Evolutionary conservation across 2,888 invertebrate species (phyloP).

Genomic region (Xylota segnis): DNA sequence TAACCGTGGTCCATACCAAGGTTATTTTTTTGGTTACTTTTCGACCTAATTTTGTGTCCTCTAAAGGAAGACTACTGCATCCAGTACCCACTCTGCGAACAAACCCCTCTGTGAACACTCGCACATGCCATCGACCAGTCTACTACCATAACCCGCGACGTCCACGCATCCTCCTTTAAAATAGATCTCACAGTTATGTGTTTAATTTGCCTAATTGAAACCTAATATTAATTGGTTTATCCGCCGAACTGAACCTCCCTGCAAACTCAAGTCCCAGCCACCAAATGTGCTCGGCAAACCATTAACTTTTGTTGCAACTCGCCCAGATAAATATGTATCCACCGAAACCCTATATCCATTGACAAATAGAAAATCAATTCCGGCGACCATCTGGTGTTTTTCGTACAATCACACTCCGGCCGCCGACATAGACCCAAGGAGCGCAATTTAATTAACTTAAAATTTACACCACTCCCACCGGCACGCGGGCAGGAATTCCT

Average conservation of each 20-base stretch:
- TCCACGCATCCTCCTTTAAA: no score
- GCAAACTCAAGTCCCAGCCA: slow-evolving; percentile 26
- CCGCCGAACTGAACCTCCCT: slow-evolving; percentile 17
- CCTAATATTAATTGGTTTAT: slow-evolving; percentile 16
- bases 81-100: no score
- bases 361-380: slow-evolving; percentile 51
- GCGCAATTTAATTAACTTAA: slow-evolving; percentile 48
- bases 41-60: no score
- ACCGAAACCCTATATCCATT: slow-evolving; percentile 20
- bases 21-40: no score
- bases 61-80: no score
- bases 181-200: slow-evolving; percentile 12
- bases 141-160: no score
- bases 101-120: no score
- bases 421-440: not conserved
- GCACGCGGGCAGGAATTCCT: slow-evolving; percentile 4
- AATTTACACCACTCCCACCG: slow-evolving; percentile 3
- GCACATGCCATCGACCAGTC: no score
- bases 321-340: not conserved
- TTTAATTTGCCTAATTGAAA: slow-evolving; percentile 33
- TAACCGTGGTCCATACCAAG: no score
- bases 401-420: slow-evolving; percentile 9
- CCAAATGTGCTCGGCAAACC: slow-evolving; percentile 17
- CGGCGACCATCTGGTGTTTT: slow-evolving; percentile 43
- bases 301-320: slow-evolving; percentile 9